Evolutionary conservation across 1,140 invertebrate genomes (phyloP).

Genomic region (Brachionus paranguensis): DNA sequence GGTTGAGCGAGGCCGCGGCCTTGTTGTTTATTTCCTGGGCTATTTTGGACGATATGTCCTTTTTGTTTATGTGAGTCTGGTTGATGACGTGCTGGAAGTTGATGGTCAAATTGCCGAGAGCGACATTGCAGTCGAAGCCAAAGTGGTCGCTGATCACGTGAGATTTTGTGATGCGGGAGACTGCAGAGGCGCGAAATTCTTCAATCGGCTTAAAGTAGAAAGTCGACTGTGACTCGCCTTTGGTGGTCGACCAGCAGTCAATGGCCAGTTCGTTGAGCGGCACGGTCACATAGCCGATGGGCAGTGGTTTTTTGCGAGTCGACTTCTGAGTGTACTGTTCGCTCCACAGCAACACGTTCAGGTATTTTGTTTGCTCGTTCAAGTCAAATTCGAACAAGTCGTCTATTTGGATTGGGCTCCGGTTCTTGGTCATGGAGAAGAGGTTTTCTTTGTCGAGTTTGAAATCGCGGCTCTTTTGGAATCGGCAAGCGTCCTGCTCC

Average conservation of each 20-base stretch:
- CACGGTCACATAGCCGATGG: constrained; percentile 2
- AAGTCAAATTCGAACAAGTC: neutral
- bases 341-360: constrained; percentile 7
- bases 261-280: constrained; percentile 5
- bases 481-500: neutral
- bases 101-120: neutral
- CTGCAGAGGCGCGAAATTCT: constrained; percentile 1
- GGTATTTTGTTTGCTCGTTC: neutral
- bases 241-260: constrained; percentile 19
- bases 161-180: neutral
- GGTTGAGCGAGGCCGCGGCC: neutral
- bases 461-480: neutral
- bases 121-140: constrained; percentile 2
- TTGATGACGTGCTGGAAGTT: neutral
- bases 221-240: neutral
- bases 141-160: constrained; percentile 34
- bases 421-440: neutral
- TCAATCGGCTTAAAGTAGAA: constrained; percentile 25
- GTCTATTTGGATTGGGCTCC: neutral
- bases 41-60: neutral
- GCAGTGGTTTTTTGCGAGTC: neutral
- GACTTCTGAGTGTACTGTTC: neutral
- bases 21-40: neutral
- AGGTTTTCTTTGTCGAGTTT: constrained; percentile 20
- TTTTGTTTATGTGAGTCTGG: neutral